Conservation (phyloP, 2,797 vertebrate genomes). For the Paedocypris micromegethes region DNA sequence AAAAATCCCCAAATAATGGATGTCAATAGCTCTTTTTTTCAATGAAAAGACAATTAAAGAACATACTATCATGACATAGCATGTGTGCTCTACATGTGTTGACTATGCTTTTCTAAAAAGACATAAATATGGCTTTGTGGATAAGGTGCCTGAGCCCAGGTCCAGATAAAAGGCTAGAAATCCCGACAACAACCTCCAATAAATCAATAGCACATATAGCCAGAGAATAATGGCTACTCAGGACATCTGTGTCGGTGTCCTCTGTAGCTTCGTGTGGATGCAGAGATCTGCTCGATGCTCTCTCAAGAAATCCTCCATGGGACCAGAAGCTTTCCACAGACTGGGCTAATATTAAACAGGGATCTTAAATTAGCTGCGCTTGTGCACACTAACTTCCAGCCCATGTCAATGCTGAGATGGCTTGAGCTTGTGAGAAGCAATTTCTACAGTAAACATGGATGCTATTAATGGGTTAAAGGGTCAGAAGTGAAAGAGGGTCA, state of each 20-base stretch:
- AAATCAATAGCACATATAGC: background rate
- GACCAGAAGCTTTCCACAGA: slow-evolving; percentile 23
- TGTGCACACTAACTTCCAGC: background rate
- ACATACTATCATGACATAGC: too few species aligned
- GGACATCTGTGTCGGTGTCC: background rate
- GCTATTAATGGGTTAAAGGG: background rate
- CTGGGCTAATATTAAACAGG: slow-evolving; percentile 1
- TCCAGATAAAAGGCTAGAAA: background rate
- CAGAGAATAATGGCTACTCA: background rate
- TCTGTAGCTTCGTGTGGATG: background rate
- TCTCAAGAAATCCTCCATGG: slow-evolving; percentile 13
- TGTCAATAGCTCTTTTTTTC: too few species aligned
- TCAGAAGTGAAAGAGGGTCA: background rate
- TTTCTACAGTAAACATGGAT: background rate
- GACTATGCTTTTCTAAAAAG: too few species aligned
- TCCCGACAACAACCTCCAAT: background rate
- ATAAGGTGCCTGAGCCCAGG: too few species aligned
- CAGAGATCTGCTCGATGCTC: background rate
- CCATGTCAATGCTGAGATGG: background rate
- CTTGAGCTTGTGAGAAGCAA: background rate
- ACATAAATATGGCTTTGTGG: too few species aligned
- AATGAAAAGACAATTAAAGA: too few species aligned
- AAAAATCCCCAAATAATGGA: too few species aligned
- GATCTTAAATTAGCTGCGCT: slow-evolving; percentile 26
- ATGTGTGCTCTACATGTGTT: too few species aligned